Base-by-base conservation (phyloP, 1,140 invertebrate genomes). In the Halesus radiatus region DNA sequence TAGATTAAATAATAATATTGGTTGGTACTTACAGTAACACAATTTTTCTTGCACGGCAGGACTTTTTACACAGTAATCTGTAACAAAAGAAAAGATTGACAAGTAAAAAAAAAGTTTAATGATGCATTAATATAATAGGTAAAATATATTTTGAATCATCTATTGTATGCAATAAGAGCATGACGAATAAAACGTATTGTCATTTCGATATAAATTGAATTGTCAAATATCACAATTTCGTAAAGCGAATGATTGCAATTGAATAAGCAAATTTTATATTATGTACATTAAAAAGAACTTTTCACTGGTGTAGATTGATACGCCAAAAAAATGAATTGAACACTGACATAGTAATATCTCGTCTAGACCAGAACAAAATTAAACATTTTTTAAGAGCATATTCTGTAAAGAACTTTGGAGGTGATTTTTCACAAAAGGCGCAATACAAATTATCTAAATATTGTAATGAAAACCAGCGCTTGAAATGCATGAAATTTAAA, bases 401-500 rank as follows among this genome's bases (percentile, higher is more conserved):
- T 37, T 37, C 7, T 13, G 37, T 45, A 45, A 45, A 45, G 8
- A 45, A 45, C 37, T 10, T 18, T 56, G 54, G 16, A 56, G n/a
- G 54, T 13, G n/a, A 18, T 56, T 56, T 56, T 56, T 7, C 20
- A 18, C n/a, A 56, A 18, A 1, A 56, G 20, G n/a, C 4, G 20
- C n/a, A 20, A 56, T 18, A 56, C 20, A 56, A 56, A 8, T 56
- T 18, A 56, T 6, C 20, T n/a, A 18, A 56, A 10, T 18, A 56
- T 56, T 20, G 7, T 56, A 56, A 18, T n/a, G 16, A 56, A 56
- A 56, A 56, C 53, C 2, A 56, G 53, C 53, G 20, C 6, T 18
- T 22, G n/a, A 22, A 56, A 56, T 56, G 54, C 54, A n/a, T 56
- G n/a, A 66, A 70, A 52, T 50, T 50, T 50, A 20, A 70, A 70